Evolutionary conservation across 2,888 invertebrate species (phyloP).

Genomic region (Rhagonycha lutea): DNA sequence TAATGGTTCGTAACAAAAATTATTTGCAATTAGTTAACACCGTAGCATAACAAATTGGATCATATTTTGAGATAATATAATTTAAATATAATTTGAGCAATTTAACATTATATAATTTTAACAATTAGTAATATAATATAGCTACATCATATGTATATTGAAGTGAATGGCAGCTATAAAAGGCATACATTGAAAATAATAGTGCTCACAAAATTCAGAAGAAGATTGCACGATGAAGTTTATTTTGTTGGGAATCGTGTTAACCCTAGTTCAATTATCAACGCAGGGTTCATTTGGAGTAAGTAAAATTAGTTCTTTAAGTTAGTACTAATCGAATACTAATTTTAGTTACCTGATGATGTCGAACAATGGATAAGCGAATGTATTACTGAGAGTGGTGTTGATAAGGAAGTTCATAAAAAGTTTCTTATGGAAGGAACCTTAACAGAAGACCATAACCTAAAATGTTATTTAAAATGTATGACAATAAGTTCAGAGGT

Average conservation of each 20-base stretch:
- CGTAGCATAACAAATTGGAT: not conserved
- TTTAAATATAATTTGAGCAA: not conserved
- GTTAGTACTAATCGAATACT: not conserved
- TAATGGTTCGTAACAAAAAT: not conserved
- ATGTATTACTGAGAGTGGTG: constrained; percentile 45
- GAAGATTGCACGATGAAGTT: not conserved
- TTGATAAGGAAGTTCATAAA: constrained; percentile 39
- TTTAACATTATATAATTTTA: not conserved
- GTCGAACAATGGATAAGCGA: constrained; percentile 39
- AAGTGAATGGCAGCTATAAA: not conserved
- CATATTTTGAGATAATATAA: not conserved
- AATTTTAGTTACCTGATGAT: not conserved
- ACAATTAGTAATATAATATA: not conserved
- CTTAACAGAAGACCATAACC: constrained; percentile 51
- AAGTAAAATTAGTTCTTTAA: not conserved
- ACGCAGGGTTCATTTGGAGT: not conserved
- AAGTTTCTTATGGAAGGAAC: constrained; percentile 54
- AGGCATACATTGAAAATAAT: not conserved
- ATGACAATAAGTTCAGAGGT: not conserved
- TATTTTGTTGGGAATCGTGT: not conserved
- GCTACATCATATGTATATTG: not conserved
- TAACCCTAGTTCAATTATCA: not conserved
- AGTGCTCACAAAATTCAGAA: not conserved
- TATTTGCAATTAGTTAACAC: not conserved
- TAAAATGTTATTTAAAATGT: constrained; percentile 6